Conservation (phyloP, 2,888 invertebrate genomes). For the Chesias legatella region DNA sequence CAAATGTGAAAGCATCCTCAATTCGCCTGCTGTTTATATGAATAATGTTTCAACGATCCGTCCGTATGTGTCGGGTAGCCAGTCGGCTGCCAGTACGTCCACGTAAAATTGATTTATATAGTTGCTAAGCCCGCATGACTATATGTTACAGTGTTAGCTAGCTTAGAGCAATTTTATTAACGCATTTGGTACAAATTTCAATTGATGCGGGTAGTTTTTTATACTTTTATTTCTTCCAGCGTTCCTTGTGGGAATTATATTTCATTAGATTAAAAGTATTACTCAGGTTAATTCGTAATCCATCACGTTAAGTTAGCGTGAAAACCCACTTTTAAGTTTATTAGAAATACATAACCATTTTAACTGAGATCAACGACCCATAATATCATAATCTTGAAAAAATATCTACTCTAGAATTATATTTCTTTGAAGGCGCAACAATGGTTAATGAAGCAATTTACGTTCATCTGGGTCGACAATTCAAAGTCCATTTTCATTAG, state of each 20-base stretch:
- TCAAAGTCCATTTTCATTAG: conserved; percentile 22
- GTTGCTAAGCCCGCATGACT: conserved; percentile 42
- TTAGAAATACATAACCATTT: background rate
- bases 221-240: background rate
- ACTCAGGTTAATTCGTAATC: conserved; percentile 6
- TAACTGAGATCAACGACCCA: conserved; percentile 1
- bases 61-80: conserved; percentile 8
- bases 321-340: background rate
- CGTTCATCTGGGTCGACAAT: conserved; percentile 22
- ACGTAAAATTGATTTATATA: conserved; percentile 28
- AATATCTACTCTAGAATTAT: background rate
- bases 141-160: conserved; percentile 36
- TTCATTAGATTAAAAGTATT: conserved; percentile 1
- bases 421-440: conserved; percentile 19
- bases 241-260: conserved; percentile 1
- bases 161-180: conserved; percentile 43
- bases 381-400: background rate
- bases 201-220: conserved; percentile 41
- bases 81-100: conserved; percentile 5
- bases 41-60: conserved; percentile 11
- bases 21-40: conserved; percentile 18
- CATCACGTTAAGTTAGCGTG: conserved; percentile 15
- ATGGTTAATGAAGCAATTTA: conserved; percentile 27
- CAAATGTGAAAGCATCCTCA: conserved; percentile 13
- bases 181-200: conserved; percentile 46